Base-by-base conservation (phyloP, 2,797 vertebrate species). In the Chrosomus eos region DNA sequence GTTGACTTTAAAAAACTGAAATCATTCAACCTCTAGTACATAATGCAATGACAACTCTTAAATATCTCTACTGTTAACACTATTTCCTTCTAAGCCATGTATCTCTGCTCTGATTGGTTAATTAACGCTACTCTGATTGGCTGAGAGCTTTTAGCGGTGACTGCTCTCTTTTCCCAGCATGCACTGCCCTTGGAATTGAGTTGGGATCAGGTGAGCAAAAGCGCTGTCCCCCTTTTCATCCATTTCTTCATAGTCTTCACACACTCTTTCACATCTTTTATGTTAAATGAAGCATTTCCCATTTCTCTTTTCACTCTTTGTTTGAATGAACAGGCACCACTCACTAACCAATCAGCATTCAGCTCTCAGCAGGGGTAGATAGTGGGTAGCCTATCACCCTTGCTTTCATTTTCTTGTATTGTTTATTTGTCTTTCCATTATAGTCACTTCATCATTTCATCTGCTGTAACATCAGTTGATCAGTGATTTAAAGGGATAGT, bases 101-200 rank as follows among this genome's bases (percentile, higher is more conserved):
- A 87, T 71, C 38, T 58, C 88, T 85, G 53, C 85, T 72, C 68
- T 87, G 74, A 81, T 88, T 70, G 83, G 19, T 73, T 73, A 38
- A 81, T 62, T 51, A 71, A 64, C 43, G 13, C 51, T 75, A 48
- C 26, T 82, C 75, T 81, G 80, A 87, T 87, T 80, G 83, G 90
- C 72, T 90, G 82, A 92, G 81, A 83, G 92, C 91, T 92, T 93
- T 93, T 92, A 88, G 94, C 90, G 94, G 87, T 88, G 90, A 93
- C 93, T 95, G 91, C 95, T 96, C 94, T 96, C 90, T 96, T 91
- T 96, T 95, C 95, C 92, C 93, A 96, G 95, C 93, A 92, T 93
- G 92, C 93, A 89, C 93, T 93, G 90, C 95, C 94, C 90, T 90
- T 89, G 95, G 96, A 97, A 93, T 91, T 92, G 94, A 94, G 94